A percentile compares a stretch with the other conserved stretches of the same genome.
phyloP scores from a whole-genome alignment of 1,140 invertebrate species.

The Diachasma alloeum region DNA sequence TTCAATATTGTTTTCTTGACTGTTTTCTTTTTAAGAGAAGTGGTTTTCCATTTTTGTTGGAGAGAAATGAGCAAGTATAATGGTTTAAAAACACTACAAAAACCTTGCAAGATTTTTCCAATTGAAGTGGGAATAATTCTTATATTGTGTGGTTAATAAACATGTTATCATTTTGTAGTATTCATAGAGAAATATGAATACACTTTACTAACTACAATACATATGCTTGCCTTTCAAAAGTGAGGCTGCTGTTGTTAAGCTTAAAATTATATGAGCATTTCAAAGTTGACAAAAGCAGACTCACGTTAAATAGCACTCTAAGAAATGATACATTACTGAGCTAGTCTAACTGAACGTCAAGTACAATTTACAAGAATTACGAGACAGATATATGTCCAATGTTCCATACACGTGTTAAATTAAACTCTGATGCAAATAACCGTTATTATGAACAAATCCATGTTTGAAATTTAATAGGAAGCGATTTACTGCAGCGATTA shows the following conservation, averaged over 20 bases:
- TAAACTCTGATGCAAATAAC: neutral
- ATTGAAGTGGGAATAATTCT: neutral
- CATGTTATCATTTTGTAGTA: neutral
- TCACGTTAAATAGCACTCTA: constrained; percentile 15
- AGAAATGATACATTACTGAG: constrained; percentile 18
- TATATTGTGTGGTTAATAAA: neutral
- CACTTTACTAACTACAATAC: constrained; percentile 1
- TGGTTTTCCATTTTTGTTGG: neutral
- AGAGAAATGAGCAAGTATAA: neutral
- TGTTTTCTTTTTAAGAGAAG: neutral
- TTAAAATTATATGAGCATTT: neutral
- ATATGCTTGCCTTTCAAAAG: neutral
- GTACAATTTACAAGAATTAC: constrained; percentile 28
- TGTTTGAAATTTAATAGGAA: neutral
- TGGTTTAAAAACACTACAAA: neutral
- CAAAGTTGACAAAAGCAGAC: neutral
- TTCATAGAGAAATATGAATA: neutral
- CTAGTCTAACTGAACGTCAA: constrained; percentile 34
- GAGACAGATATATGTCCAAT: neutral
- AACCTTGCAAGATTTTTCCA: neutral
- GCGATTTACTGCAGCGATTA: neutral
- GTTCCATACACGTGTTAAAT: constrained; percentile 10
- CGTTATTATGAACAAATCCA: neutral
- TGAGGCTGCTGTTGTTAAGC: neutral
- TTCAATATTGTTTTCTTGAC: neutral